These are phyloP conservation scores for Artemia franciscana DNA, from an alignment of 1,140 invertebrate genomes.

Conservation along the genomic window DNA sequence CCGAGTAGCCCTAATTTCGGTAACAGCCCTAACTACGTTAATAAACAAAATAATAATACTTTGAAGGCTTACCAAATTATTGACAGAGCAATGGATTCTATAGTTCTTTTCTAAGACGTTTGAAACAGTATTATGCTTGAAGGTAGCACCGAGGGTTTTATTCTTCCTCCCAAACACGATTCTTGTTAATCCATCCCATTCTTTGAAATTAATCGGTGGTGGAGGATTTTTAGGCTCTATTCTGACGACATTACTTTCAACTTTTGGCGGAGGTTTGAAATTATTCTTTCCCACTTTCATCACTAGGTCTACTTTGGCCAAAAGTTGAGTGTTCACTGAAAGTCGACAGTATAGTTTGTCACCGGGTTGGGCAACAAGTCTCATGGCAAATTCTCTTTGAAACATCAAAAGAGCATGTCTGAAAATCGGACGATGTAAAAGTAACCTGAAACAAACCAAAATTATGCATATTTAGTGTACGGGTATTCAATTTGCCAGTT, in stretches of 20 bases:
- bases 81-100: conserved; percentile 55
- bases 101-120: conserved; percentile 80
- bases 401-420: conserved; percentile 97
- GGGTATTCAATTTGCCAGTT: too few species aligned
- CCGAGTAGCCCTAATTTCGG: too few species aligned
- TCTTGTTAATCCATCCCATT: conserved; percentile 91
- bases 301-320: conserved; percentile 81
- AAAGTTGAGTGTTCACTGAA: conserved; percentile 84
- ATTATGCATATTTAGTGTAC: too few species aligned
- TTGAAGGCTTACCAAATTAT: conserved; percentile 63
- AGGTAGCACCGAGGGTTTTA: conserved; percentile 62
- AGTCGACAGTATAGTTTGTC: conserved; percentile 92
- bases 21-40: too few species aligned
- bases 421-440: conserved; percentile 56
- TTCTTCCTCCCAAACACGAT: conserved; percentile 90
- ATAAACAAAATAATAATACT: too few species aligned
- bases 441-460: conserved; percentile 35
- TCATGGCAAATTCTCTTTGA: conserved; percentile 92
- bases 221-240: conserved; percentile 91
- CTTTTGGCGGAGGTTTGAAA: conserved; percentile 91
- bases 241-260: conserved; percentile 94
- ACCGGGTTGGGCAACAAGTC: conserved; percentile 86
- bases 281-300: conserved; percentile 99
- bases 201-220: conserved; percentile 81
- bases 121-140: conserved; percentile 58